Base-by-base conservation (phyloP, 1,140 invertebrate genomes). In the Heliconius hewitsoni region DNA sequence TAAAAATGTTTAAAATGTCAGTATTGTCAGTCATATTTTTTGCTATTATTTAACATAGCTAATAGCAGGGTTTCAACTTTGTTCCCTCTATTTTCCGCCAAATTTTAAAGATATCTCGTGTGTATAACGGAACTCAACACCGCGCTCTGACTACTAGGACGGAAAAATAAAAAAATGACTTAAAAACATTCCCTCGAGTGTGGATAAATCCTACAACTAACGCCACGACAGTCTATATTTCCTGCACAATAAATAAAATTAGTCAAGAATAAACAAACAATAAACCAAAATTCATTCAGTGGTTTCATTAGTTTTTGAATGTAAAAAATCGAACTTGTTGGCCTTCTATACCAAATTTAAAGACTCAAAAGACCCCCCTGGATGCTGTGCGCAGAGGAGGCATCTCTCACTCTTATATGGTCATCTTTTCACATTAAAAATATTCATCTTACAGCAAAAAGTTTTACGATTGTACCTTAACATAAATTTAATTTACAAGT, bases 381-480 rank as follows among this genome's bases (percentile, higher is more conserved):
- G 60, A 66, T 13, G 60, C 60, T 27, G 23, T 4, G 13, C 60
- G 3, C 23, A 60, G 57, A 60, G 60, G 60, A 66, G 60, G 60
- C 5, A 66, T 27, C 60, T 30, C 60, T 66, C 55, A n/a, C 19
- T n/a, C 55, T 18, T 30, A 66, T 66, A 30, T 66, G 60, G 60
- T 66, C 60, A 66, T 66, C 60, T 66, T 66, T 27, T 66, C 60
- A 66, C 60, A 66, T 66, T 66, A 66, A 66, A 27, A 66, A 66
- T 27, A 66, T 66, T 13, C 60, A 66, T 27, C 23, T 66, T 23
- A 5, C 0, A 13, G 27, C 60, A 66, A 66, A 66, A 66, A 66
- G 23, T 66, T 52, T 66, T 66, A 30, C 60, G 27, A 66, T 66
- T 66, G 27, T 66, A 16, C 9, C 60, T 66, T 66, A 9, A 66